A percentile compares a stretch with the other conserved stretches of the same genome.
Evolutionary conservation across 2,888 invertebrate genomes (phyloP).

Genomic region (Sturmia bella): DNA sequence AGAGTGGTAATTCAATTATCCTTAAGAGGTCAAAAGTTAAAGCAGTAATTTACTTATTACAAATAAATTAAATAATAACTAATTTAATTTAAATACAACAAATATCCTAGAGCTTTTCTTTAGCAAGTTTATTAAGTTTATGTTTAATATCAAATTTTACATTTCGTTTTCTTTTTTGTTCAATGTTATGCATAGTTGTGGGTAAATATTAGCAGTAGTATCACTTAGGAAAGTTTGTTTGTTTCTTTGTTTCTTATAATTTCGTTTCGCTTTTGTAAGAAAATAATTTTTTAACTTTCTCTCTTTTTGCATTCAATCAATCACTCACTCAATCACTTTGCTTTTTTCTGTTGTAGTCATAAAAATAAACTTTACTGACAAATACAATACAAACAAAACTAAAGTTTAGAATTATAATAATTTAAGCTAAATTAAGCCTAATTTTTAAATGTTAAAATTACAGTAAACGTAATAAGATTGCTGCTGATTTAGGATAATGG

Average conservation of each 20-base stretch:
- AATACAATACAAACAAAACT: conserved; percentile 61
- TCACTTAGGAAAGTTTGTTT: conserved; percentile 75
- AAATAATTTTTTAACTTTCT: conserved; percentile 45
- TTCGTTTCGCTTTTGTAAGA: conserved; percentile 54
- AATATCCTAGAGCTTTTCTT: conserved; percentile 45
- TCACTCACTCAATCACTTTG: conserved; percentile 36
- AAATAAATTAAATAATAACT: conserved; percentile 66
- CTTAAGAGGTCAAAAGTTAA: conserved; percentile 55
- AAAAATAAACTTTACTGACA: conserved; percentile 56
- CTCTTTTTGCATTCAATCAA: conserved; percentile 14
- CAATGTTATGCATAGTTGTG: conserved; percentile 12
- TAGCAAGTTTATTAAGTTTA: conserved; percentile 51
- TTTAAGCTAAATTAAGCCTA: conserved; percentile 66
- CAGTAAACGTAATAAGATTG: conserved; percentile 49
- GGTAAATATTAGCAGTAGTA: conserved; percentile 79
- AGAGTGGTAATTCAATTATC: conserved; percentile 51
- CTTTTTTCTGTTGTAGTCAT: conserved; percentile 27
- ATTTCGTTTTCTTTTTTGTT: conserved; percentile 24
- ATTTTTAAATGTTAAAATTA: conserved; percentile 62
- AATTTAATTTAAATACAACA: conserved; percentile 64
- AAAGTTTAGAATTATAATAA: conserved; percentile 56
- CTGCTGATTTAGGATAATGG: conserved; percentile 11
- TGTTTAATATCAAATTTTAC: conserved; percentile 32
- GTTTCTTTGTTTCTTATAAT: conserved; percentile 60
- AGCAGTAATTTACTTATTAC: conserved; percentile 51